These are phyloP conservation scores for Bombus confusus DNA, from an alignment of 1,140 invertebrate genomes.

Conservation along the genomic window DNA sequence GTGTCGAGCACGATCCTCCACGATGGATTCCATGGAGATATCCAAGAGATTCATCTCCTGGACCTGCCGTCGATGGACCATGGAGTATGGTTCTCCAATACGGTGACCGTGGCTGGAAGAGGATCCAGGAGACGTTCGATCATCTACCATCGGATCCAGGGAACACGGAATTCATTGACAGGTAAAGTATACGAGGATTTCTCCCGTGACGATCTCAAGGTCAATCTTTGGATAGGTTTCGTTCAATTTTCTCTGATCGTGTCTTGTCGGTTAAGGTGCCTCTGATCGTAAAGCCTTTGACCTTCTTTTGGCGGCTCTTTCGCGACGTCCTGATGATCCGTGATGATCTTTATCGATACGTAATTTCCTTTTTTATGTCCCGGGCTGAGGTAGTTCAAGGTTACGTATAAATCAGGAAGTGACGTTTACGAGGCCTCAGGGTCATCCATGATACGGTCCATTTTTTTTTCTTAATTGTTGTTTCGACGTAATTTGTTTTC, in stretches of 20 bases:
- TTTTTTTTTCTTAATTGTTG: neutral
- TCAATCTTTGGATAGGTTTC: neutral
- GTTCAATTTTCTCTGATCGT: neutral
- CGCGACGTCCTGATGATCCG: neutral
- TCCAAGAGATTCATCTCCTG: neutral
- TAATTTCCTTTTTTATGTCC: neutral
- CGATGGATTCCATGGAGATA: conserved; percentile 3
- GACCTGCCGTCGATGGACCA: neutral
- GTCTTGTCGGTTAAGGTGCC: too few relatives aligned
- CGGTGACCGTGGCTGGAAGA: conserved; percentile 1
- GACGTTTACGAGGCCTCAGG: conserved; percentile 20
- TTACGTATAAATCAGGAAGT: conserved; percentile 7
- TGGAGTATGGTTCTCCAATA: neutral
- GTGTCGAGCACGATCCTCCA: neutral
- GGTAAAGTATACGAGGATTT: conserved; percentile 26
- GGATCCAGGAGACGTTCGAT: neutral
- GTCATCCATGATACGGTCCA: neutral
- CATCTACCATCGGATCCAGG: neutral
- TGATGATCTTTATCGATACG: too few relatives aligned
- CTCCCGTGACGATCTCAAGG: conserved; percentile 10
- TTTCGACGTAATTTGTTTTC: neutral
- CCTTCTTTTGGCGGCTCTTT: neutral
- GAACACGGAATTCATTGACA: neutral
- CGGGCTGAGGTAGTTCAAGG: conserved; percentile 16
- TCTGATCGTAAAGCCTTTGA: neutral